Percentiles rank a stretch among this genome's conserved stretches.
phyloP scores from a whole-genome alignment of 2,888 invertebrate species.

The Drosophila borborema region DNA sequence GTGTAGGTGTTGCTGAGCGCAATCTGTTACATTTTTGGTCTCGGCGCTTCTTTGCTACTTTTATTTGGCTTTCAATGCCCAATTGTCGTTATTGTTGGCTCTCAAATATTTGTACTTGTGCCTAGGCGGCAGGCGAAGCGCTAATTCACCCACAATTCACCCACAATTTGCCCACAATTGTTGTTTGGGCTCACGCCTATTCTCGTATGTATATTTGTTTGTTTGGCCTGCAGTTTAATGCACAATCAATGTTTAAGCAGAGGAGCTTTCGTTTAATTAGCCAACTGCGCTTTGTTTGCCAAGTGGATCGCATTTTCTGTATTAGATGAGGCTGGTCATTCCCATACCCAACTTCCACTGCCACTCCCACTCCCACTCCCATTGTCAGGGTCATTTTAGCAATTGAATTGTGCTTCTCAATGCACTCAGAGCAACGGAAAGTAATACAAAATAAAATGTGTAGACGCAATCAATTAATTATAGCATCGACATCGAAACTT shows the following conservation, averaged over 20 bases:
- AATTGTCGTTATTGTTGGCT: conserved; percentile 40
- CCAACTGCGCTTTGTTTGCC: conserved; percentile 60
- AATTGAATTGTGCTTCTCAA: conserved; percentile 41
- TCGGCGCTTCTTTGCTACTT: neutral
- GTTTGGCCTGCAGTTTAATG: conserved; percentile 70
- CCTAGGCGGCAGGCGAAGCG: conserved; percentile 26
- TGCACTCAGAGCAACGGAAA: conserved; percentile 49
- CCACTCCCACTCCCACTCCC: conserved; percentile 17
- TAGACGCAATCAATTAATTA: conserved; percentile 62
- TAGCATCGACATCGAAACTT: conserved; percentile 46
- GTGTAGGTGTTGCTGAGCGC: conserved; percentile 76
- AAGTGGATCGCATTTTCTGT: conserved; percentile 25
- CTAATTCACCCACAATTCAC: conserved; percentile 60
- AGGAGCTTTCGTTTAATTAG: conserved; percentile 68
- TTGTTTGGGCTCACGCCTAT: conserved; percentile 25
- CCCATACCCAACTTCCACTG: conserved; percentile 7
- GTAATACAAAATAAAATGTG: conserved; percentile 31
- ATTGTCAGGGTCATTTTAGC: conserved; percentile 43
- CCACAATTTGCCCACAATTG: conserved; percentile 61
- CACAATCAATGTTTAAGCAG: conserved; percentile 68
- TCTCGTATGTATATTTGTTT: conserved; percentile 30
- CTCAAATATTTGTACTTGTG: conserved; percentile 75
- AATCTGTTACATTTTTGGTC: conserved; percentile 82
- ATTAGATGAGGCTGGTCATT: conserved; percentile 19
- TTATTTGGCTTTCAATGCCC: conserved; percentile 4